A percentile compares a stretch with the other conserved stretches of the same genome.
Evolutionary conservation across 2,797 vertebrate genomes (phyloP).

Genomic region (Gadopsis bispinosus): DNA sequence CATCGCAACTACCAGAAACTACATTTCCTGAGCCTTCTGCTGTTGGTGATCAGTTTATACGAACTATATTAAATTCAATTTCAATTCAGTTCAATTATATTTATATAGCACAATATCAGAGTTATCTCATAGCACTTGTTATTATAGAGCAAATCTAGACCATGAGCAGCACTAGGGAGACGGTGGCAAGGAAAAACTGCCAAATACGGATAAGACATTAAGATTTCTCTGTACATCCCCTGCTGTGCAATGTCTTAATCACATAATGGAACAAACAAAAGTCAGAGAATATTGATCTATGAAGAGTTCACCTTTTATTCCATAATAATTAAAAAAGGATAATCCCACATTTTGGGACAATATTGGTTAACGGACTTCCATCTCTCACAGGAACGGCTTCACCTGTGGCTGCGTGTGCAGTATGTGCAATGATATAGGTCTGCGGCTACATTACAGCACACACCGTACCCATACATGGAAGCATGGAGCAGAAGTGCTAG

Average conservation of each 20-base stretch:
- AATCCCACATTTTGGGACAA: background rate
- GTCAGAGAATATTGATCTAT: background rate
- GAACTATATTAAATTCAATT: background rate
- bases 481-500: background rate
- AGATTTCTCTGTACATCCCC: background rate
- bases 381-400: background rate
- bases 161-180: too few relatives aligned
- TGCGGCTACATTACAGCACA: background rate
- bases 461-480: background rate
- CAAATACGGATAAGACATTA: background rate
- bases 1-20: constrained; percentile 10
- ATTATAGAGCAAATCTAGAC: too few relatives aligned
- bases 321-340: too few relatives aligned
- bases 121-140: too few relatives aligned
- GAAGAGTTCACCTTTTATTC: background rate
- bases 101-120: too few relatives aligned
- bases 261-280: background rate
- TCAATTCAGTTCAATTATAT: too few relatives aligned
- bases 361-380: background rate
- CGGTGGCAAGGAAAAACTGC: too few relatives aligned
- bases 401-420: background rate
- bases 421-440: background rate
- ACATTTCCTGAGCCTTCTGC: background rate
- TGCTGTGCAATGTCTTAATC: background rate
- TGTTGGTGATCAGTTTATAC: background rate